Evolutionary conservation across 2,797 vertebrate species (phyloP), one percentile per base, ranked within the genome.

Genomic region (Oryzias sinensis): DNA sequence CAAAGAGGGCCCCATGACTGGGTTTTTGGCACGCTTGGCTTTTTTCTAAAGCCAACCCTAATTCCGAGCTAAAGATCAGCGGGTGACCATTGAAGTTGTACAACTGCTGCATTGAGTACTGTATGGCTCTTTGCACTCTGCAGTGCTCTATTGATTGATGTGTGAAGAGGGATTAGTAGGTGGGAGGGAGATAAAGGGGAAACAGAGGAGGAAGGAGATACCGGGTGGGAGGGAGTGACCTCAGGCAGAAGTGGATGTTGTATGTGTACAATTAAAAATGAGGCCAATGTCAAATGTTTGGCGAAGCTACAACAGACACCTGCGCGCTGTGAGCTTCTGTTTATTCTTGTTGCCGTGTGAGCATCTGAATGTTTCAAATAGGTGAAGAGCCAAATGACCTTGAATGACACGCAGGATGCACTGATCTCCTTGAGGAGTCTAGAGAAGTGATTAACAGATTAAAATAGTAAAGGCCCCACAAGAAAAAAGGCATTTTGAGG

Each of bases 91-190:
- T 80, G 81, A 89, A 83, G 86, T 80, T 76, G 70, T 80, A 83
- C 74, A 84, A 81, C 79, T 78, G 76, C 68, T 73, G 82, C 84
- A 82, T 83, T 81, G 85, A 90, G 81, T 67, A 75, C 73, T 79
- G 81, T 82, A 83, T 75, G 84, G 82, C 77, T 81, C 59, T 43
- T 65, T 84, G 79, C 76, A 59, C 84, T 85, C 85, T 75, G 84
- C 83, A 76, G 80, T 82, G 82, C 82, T 83, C 79, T 87, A 90
- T 88, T 87, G 86, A 89, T 88, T 86, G 85, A 83, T 84, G 81
- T 84, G 88, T 83, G 85, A 84, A 80, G 88, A 86, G 83, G 83
- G 87, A 90, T 87, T 88, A 83, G 82, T 66, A 64, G 62, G 64
- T 77, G 76, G 78, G 71, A 64, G 69, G 70, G 46, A 46, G 72